Evolutionary conservation across 2,113 vertebrate species (phyloP).

Genomic region (Pao palembangensis): DNA sequence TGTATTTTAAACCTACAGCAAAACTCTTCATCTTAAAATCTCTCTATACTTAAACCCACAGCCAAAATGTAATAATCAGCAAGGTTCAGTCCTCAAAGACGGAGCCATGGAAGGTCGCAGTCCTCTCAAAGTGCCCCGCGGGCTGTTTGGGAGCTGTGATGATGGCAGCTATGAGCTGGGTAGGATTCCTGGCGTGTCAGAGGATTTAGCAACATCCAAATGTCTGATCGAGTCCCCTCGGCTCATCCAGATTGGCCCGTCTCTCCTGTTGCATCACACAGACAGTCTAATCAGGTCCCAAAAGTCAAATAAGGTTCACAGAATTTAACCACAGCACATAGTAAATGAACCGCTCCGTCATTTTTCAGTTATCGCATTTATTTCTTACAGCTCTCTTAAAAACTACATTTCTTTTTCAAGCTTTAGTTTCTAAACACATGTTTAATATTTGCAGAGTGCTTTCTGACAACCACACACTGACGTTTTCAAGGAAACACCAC

Average conservation of each 20-base stretch:
- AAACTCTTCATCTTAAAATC: constrained; percentile 25
- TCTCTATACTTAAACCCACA: not conserved
- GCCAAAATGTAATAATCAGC: not conserved
- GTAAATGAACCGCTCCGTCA: no score
- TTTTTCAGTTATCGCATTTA: no score
- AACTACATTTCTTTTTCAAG: no score
- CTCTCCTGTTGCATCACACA: constrained; percentile 28
- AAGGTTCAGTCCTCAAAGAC: constrained; percentile 1
- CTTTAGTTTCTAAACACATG: no score
- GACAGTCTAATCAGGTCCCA: constrained; percentile 24
- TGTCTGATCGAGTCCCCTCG: constrained; percentile 25
- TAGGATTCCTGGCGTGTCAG: constrained; percentile 60
- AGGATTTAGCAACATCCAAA: constrained; percentile 62
- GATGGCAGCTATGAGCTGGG: constrained; percentile 40
- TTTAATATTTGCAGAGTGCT: no score
- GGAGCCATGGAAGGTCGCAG: constrained; percentile 2
- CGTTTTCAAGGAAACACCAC: no score
- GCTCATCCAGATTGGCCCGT: constrained; percentile 43
- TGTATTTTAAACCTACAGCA: constrained; percentile 9
- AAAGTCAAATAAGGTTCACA: constrained; percentile 8
- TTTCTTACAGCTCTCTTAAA: no score
- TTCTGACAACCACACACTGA: no score
- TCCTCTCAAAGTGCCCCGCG: constrained; percentile 10
- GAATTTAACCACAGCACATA: not conserved
- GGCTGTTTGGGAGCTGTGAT: constrained; percentile 52